These are phyloP conservation scores for Odontamblyopus rebecca DNA, from an alignment of 2,797 vertebrate species.

Conservation along the genomic window DNA sequence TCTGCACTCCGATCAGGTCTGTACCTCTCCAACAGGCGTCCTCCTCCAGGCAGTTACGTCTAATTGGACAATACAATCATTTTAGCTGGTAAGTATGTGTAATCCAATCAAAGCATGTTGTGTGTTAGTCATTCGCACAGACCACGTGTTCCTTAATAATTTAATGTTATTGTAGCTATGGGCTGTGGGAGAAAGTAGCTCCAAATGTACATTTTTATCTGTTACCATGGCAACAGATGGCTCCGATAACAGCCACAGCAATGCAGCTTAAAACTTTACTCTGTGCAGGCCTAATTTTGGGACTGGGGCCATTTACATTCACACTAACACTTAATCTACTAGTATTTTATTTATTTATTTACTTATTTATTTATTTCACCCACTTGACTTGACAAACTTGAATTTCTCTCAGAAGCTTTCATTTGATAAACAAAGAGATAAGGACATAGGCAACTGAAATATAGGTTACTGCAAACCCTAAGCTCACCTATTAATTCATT, in stretches of 20 bases:
- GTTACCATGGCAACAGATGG: constrained; percentile 5
- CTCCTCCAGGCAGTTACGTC: background rate
- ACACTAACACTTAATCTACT: no score
- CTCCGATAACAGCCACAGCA: background rate
- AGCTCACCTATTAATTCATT: no score
- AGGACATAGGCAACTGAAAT: no score
- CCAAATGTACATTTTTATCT: constrained; percentile 2
- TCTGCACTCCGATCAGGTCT: constrained; percentile 88
- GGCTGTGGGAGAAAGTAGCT: background rate
- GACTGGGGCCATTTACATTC: no score
- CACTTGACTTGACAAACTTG: no score
- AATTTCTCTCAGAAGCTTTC: no score
- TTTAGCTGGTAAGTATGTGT: constrained; percentile 1
- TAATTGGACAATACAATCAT: constrained; percentile 13
- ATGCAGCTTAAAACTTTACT: background rate
- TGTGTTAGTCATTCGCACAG: background rate
- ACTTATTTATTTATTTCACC: no score
- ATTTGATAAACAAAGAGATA: no score
- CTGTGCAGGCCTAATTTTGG: background rate
- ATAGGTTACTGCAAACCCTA: no score
- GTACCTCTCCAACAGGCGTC: constrained; percentile 86
- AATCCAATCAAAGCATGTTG: background rate
- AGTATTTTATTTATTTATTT: no score
- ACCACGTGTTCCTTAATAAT: background rate
- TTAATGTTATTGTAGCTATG: constrained; percentile 2